Evolutionary conservation across 2,113 vertebrate genomes (phyloP).

Genomic region (Pomatostomus ruficeps): DNA sequence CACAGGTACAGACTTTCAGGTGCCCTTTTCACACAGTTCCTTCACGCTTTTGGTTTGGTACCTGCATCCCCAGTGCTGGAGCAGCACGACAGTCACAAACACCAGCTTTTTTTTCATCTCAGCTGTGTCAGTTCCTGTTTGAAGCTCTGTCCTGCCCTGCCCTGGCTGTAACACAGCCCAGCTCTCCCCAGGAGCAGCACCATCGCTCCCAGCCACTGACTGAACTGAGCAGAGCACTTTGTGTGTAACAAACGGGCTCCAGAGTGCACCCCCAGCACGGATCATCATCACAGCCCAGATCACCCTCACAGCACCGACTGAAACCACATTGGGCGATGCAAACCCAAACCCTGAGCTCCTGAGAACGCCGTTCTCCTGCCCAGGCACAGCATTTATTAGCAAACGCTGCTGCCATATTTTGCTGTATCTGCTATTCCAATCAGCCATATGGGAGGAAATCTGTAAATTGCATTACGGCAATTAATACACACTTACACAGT

Average conservation of each 20-base stretch:
- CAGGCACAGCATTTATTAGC: background rate
- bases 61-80: accelerated
- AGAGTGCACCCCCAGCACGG: accelerated
- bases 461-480: slow-evolving; percentile 4
- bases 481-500: slow-evolving; percentile 13
- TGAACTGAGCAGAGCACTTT: accelerated
- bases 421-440: background rate
- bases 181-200: background rate
- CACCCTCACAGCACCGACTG: accelerated
- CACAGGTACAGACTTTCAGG: accelerated
- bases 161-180: accelerated
- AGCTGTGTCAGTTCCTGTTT: background rate
- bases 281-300: accelerated
- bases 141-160: accelerated
- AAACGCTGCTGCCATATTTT: background rate
- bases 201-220: accelerated
- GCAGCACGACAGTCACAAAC: background rate
- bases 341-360: background rate
- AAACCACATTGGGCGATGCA: background rate
- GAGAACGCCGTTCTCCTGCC: background rate
- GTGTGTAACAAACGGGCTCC: accelerated
- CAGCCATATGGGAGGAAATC: slow-evolving; percentile 10
- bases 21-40: background rate
- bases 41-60: accelerated
- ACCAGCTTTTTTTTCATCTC: accelerated